A percentile compares a stretch with the other conserved stretches of the same genome.
Evolutionary conservation across 2,888 invertebrate genomes (phyloP).

Genomic region (Sarcophaga variegata): DNA sequence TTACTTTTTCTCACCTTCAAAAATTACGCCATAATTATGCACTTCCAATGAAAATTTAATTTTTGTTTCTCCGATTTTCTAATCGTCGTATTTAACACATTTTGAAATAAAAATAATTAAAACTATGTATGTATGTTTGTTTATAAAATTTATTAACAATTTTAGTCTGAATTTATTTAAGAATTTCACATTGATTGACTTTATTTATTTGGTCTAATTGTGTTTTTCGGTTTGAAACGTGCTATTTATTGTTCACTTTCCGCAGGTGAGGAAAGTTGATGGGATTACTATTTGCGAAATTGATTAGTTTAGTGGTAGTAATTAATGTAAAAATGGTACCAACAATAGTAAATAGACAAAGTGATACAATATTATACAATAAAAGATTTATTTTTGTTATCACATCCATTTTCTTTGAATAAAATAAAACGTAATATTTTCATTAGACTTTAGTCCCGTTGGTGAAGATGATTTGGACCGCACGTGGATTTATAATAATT

Average conservation of each 20-base stretch:
- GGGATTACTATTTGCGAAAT: not conserved
- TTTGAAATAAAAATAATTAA: too few relatives aligned
- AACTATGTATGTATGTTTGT: not conserved
- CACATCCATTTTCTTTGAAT: not conserved
- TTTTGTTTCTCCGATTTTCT: too few relatives aligned
- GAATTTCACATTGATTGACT: not conserved
- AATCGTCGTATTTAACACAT: too few relatives aligned
- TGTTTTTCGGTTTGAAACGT: too few relatives aligned
- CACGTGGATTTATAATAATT: not conserved
- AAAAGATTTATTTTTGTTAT: not conserved
- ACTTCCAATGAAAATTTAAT: too few relatives aligned
- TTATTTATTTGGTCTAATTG: not conserved
- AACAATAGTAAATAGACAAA: not conserved
- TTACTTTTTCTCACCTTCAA: too few relatives aligned
- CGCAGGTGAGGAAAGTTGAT: not conserved
- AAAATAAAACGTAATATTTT: not conserved
- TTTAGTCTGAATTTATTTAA: not conserved
- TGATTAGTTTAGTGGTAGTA: not conserved
- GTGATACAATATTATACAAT: not conserved
- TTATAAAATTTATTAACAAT: not conserved
- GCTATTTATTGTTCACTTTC: too few relatives aligned
- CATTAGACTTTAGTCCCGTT: not conserved
- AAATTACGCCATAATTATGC: too few relatives aligned
- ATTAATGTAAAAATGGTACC: not conserved
- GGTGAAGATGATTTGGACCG: not conserved